A percentile compares a stretch with the other conserved stretches of the same genome.
These are phyloP conservation scores for Pseudomyrmex sp. DNA, from an alignment of 1,140 invertebrate genomes.

Conservation along the genomic window DNA sequence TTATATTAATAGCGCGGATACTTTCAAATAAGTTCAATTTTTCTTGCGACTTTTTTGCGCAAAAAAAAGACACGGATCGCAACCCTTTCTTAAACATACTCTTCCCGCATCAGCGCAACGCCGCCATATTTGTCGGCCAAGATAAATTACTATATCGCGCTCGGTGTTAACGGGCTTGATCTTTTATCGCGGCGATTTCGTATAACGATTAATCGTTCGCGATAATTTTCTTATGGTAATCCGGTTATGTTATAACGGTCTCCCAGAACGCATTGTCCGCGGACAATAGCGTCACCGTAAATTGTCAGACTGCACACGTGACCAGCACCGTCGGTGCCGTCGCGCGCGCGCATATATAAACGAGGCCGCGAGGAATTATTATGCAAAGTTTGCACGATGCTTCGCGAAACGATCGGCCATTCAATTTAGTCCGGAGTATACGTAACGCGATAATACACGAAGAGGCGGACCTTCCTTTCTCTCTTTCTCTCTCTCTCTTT, in stretches of 20 bases:
- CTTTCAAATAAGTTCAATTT: neutral
- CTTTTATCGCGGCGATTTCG: neutral
- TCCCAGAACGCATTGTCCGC: constrained; percentile 38
- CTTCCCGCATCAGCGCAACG: no score
- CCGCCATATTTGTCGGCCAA: no score
- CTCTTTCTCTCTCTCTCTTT: no score
- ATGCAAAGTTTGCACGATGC: constrained; percentile 50
- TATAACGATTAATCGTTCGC: constrained; percentile 11
- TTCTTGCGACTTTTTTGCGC: neutral
- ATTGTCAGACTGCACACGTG: constrained; percentile 52
- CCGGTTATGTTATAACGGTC: constrained; percentile 26
- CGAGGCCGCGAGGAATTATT: constrained; percentile 50
- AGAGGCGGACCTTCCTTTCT: neutral
- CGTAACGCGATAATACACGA: constrained; percentile 10
- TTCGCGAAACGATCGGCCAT: constrained; percentile 29
- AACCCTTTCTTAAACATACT: no score
- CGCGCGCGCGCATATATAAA: constrained; percentile 49
- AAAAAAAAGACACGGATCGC: neutral
- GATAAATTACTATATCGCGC: neutral
- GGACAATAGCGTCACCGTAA: constrained; percentile 52
- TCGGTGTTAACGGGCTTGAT: neutral
- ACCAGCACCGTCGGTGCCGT: constrained; percentile 27
- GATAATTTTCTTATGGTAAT: constrained; percentile 52
- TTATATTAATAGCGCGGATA: neutral
- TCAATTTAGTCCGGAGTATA: constrained; percentile 28